Base-by-base conservation (phyloP, 1,140 invertebrate genomes). In the Meloidogyne floridensis region DNA sequence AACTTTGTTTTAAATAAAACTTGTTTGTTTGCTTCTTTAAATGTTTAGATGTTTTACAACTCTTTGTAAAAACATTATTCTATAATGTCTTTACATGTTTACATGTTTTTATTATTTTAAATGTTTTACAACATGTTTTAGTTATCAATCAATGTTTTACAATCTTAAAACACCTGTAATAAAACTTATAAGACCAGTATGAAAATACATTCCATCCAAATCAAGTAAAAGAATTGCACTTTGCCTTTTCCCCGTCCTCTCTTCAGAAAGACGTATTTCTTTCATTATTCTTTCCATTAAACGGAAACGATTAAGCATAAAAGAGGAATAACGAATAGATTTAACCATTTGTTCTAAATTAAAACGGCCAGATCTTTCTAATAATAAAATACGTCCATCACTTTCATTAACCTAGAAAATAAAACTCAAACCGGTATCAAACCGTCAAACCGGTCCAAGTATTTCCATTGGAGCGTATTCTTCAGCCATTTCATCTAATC, bases 261-360 rank as follows among this genome's bases (percentile, higher is more conserved):
- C 20, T 75, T 85, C 84, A 54, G 59, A 42, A 43, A 56, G 51
- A 11, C 69, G 76, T 59, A 85, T 85, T 18, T 70, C 70, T 0
- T 70, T 42, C 42, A 86, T 53, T 20, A 85, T 80, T 54, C 80
- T 53, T 53, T 85, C 84, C 84, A 85, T 86, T 54, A 77, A 15
- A 3, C 84, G 77, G 54, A 85, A 85, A n/a, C 84, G 65, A 51
- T 82, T 85, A 54, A 86, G 18, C 81, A 86, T 86, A 72, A 86
- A 86, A 7, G 85, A 59, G 4, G 71, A 75, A 2, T 74, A 65
- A 5, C 85, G 77, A 53, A 86, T 84, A 13, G 42, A 76, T 53
- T 82, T 54, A 80, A 86, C 87, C 78, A 86, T 86, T 70, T 71
- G 72, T 51, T 79, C 53, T 20, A 86, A 65, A 74, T 86, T 86